Evolutionary conservation across 2,113 vertebrate species (phyloP).

Genomic region (Amblyopsis rosae): DNA sequence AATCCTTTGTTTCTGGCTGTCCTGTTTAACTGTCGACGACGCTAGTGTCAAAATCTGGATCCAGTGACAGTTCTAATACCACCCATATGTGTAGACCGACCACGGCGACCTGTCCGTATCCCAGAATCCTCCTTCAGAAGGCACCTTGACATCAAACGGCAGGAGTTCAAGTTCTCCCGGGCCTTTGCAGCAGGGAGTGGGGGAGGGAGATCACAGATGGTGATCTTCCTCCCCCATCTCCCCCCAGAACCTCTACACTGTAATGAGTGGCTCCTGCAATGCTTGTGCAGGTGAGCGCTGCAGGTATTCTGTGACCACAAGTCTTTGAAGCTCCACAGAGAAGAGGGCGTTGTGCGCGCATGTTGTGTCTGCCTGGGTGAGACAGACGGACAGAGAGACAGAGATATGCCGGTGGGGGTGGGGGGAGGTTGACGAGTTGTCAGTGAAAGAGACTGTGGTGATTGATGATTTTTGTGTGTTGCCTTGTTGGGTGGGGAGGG

Average conservation of each 20-base stretch:
- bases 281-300: slow-evolving; percentile 67
- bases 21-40: not conserved
- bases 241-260: slow-evolving; percentile 23
- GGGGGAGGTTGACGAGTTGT: slow-evolving; percentile 5
- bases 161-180: too few species aligned
- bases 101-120: slow-evolving; percentile 36
- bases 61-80: slow-evolving; percentile 27
- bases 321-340: slow-evolving; percentile 61
- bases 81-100: not conserved
- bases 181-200: too few species aligned
- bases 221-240: slow-evolving; percentile 15
- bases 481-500: not conserved
- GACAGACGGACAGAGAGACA: not conserved
- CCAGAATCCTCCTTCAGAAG: slow-evolving; percentile 43
- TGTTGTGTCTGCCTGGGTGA: slow-evolving; percentile 4
- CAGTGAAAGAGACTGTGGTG: slow-evolving; percentile 7
- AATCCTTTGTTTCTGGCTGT: slow-evolving; percentile 51
- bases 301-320: slow-evolving; percentile 55
- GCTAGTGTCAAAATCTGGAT: slow-evolving; percentile 55
- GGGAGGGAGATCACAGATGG: slow-evolving; percentile 47
- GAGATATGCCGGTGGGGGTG: slow-evolving; percentile 1
- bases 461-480: slow-evolving; percentile 3
- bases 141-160: slow-evolving; percentile 70
- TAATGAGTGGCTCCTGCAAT: slow-evolving; percentile 63
- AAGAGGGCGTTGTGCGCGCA: not conserved